Evolutionary conservation across 2,113 vertebrate species (phyloP), one percentile per base, ranked within the genome.

Genomic region (Pithys albifrons): DNA sequence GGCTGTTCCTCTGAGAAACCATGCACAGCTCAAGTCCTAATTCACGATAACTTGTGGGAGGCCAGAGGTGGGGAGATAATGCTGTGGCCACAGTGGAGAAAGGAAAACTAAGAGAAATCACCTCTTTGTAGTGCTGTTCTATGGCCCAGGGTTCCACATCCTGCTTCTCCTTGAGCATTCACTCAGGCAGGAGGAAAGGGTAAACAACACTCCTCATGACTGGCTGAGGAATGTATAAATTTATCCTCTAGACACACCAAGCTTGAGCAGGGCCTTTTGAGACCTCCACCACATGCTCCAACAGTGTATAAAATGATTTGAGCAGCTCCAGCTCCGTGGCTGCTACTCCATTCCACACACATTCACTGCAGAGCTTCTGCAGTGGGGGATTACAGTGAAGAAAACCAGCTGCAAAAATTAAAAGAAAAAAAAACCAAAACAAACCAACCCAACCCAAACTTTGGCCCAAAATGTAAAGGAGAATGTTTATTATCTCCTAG

Each of bases 401-500:
- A 85, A 72, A 77, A 75, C 0, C 37, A 72, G 45, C 52, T 82
- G 61, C 65, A 9, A 66, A 88, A 31, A 6, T 12, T 4, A 29
- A 19, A 62, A 52, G 13, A 13, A 51, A 28, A 14, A 52, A 27
- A 43, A 18, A 14, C 7, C 23, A 16, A 35, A 35, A 28, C 57
- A 35, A 5, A 15, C 9, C 51, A 35, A 2, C 0, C 1, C 41
- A 31, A 12, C 6, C 14, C 41, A 31, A 12, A 5, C 14, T 73
- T 80, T 51, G 59, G 37, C 18, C 46, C 31, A 7, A 25, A 14
- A 59, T 45, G 46, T 92, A n/a, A 83, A 73, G 33, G 19, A 59
- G 19, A 48, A 41, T 33, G 14, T 58, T 29, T 52, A 0, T 28
- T 17, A 19, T 27, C 43, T 85, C 62, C 78, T 66, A 78, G 35